Base-by-base conservation (phyloP, 2,888 invertebrate species). In the Achlya flavicornis region DNA sequence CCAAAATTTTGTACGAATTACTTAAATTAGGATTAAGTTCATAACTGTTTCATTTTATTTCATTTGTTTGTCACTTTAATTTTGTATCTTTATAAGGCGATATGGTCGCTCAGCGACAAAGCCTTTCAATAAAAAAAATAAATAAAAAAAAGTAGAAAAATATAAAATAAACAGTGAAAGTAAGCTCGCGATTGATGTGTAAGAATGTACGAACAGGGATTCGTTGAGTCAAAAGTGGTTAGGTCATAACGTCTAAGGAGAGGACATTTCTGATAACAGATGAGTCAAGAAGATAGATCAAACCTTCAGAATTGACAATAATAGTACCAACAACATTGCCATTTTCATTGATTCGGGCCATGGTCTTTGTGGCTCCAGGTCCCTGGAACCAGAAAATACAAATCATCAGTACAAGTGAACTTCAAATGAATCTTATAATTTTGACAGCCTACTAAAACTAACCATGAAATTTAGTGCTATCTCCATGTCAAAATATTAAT, bases 381-480 rank as follows among this genome's bases (percentile, higher is more conserved):
- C 95, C 94, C 95, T 95, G 75, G 10, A 85, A 83, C 16, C 62
- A 53, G 14, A 48, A 41, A 4, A 35, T 53, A 46, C 57, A 16
- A 59, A 43, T 57, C 41, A 33, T 41, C 58, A 35, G 35, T 35
- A 35, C 35, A 35, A 35, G 35, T 72, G 2, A 26, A 26, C 26
- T 26, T 26, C 26, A 26, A 26, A 26, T 26, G 26, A 26, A 26
- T 26, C 26, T 26, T 26, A 26, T 26, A 48, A 12, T 41, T 41
- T 41, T 1, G 41, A 41, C 41, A 41, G 0, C 41, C 41, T 8
- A 12, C 0, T 19, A 16, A 19, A 53, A 76, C 76, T 65, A 64
- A 92, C 92, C 92, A 93, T 93, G 76, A 74, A 92, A 75, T 93
- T 92, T 63, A 81, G 87, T 0, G 91, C 90, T 61, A 93, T 93